phyloP scores from a whole-genome alignment of 2,113 vertebrate genomes.

The Empidonax traillii region DNA sequence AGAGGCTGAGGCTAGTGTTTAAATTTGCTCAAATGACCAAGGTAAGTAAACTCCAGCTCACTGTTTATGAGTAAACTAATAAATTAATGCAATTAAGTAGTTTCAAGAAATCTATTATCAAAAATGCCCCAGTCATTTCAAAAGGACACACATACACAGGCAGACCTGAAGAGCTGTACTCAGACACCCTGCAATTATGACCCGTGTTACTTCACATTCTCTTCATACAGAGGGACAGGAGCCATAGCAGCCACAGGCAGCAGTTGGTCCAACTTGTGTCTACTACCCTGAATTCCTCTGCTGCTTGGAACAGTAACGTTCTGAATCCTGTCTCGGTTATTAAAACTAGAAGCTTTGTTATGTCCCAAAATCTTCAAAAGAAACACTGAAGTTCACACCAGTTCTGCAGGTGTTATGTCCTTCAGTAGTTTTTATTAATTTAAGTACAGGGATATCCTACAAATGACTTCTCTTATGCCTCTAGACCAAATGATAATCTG shows the following conservation, averaged over 20 bases:
- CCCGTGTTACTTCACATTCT: neutral
- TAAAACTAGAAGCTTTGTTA: neutral
- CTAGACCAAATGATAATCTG: neutral
- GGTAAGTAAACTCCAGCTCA: neutral
- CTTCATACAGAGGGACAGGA: neutral
- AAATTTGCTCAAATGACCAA: neutral
- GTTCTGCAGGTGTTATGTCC: neutral
- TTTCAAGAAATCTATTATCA: neutral
- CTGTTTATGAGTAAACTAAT: neutral
- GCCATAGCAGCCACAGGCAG: accelerated
- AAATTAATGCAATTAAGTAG: neutral
- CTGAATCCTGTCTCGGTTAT: neutral
- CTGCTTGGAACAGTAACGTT: neutral
- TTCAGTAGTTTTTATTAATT: neutral
- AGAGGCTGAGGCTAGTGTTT: neutral
- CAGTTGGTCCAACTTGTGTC: neutral
- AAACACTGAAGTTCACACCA: neutral
- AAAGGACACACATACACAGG: neutral
- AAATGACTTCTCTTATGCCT: neutral
- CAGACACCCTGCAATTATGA: neutral
- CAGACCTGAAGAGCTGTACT: neutral
- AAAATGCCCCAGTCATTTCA: neutral
- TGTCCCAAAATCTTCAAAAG: neutral
- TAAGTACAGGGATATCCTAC: neutral
- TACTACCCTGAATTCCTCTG: neutral